Evolutionary conservation across 2,113 vertebrate genomes (phyloP), one percentile per base, ranked within the genome.

Genomic region (Percina caprodes): DNA sequence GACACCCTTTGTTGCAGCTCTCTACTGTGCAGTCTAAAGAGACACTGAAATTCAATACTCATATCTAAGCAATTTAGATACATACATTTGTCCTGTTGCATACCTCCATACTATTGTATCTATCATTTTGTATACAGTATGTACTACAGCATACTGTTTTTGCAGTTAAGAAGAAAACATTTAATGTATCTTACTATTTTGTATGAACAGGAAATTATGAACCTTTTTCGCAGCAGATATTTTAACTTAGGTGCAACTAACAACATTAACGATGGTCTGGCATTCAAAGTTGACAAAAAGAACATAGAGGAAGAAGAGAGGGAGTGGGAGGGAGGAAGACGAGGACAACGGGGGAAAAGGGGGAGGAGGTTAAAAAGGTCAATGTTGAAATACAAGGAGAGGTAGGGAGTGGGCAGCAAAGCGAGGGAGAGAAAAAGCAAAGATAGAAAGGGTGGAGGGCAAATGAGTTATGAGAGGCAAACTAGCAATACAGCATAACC

Each of bases 381-480:
- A 39, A 26, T 14, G 23, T 2, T 45, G 3, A 73, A 54, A 42
- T 39, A 62, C 2, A 24, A 24, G 35, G 45, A 60, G 1, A 8
- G 14, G 54, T 9, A 12, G 18, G 2, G 67, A 46, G 63, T 42
- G 51, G 15, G 54, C 30, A 23, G 21, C 15, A 19, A 69, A 65
- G 19, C 26, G 26, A 77, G 63, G 11, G n/a, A 69, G 19, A 42
- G 39, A 42, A 52, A n/a, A 30, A 52, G 54, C 30, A 63, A n/a
- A 48, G 16, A 58, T 0, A 45, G 26, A 55, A 6, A 16, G 23
- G 6, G 11, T 24, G n/a, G 35, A 62, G 75, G 67, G 26, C 24
- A 82, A 78, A 83, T 39, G 75, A 82, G 77, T 74, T 63, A 74
- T 60, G 23, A 82, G 74, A 79, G 52, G 66, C 23, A 55, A 39